phyloP scores from a whole-genome alignment of 1,140 invertebrate genomes.

The Helicorthomorpha holstii region DNA sequence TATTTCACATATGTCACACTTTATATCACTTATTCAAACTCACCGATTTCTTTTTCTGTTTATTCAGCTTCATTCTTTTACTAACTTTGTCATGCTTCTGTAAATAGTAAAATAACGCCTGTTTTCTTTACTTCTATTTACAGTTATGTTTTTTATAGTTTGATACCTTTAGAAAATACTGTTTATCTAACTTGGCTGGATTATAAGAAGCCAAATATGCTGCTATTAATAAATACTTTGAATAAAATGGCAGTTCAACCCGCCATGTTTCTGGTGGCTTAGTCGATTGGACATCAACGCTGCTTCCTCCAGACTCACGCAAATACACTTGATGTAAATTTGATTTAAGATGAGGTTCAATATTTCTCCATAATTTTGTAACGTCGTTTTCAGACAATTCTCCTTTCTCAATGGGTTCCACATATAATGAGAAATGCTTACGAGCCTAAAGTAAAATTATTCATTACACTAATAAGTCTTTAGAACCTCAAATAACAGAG shows the following conservation, averaged over 20 bases:
- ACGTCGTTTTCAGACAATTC: conserved; percentile 39
- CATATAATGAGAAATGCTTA: conserved; percentile 43
- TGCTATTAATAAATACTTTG: conserved; percentile 71
- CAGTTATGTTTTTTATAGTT: background rate
- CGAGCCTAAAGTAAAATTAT: conserved; percentile 14
- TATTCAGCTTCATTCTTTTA: conserved; percentile 38
- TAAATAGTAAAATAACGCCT: background rate
- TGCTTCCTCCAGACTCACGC: conserved; percentile 4
- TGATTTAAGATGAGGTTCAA: conserved; percentile 49
- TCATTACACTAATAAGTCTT: conserved; percentile 8
- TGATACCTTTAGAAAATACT: conserved; percentile 27
- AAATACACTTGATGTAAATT: conserved; percentile 31
- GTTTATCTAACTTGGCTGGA: conserved; percentile 63
- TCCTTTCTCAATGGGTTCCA: conserved; percentile 47
- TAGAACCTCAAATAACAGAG: background rate
- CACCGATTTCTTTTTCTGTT: conserved; percentile 21
- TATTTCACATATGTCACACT: conserved; percentile 1
- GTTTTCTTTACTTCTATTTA: no score
- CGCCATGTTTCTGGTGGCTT: conserved; percentile 18
- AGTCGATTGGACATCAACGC: conserved; percentile 17
- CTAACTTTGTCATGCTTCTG: conserved; percentile 16
- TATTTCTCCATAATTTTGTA: conserved; percentile 53
- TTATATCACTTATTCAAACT: background rate
- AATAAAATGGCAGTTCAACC: conserved; percentile 64
- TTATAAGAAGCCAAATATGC: conserved; percentile 82